Conservation (phyloP, 2,797 vertebrate genomes). For the Heteromormyrus szaboi region DNA sequence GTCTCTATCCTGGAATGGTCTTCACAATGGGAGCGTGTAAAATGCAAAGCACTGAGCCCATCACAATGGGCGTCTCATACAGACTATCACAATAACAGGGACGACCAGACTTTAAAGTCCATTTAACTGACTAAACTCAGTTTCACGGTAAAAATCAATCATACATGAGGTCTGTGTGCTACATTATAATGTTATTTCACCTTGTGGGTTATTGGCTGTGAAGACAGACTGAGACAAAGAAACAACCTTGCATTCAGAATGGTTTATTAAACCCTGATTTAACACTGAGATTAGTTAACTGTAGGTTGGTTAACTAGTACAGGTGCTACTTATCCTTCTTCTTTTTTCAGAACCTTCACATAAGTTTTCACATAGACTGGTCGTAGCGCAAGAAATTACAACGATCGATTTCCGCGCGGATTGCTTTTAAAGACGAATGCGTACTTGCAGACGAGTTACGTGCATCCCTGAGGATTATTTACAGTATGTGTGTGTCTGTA, state of each 20-base stretch:
- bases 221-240: not conserved
- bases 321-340: not conserved
- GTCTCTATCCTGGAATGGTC: not conserved
- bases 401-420: not conserved
- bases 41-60: not conserved
- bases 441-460: not conserved
- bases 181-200: not conserved
- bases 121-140: not conserved
- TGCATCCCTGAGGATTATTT: not conserved
- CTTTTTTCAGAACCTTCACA: not conserved
- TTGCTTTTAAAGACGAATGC: not conserved
- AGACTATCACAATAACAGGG: not conserved
- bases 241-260: not conserved
- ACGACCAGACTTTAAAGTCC: not conserved
- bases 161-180: not conserved
- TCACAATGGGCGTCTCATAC: not conserved
- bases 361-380: not conserved
- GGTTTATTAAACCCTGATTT: not conserved
- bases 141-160: not conserved
- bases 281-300: not conserved
- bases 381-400: not conserved
- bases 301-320: not conserved
- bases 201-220: not conserved
- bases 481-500: not conserved
- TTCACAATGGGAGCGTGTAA: not conserved